These are phyloP conservation scores for Austrolebias charrua DNA, from an alignment of 2,797 vertebrate genomes.

Conservation along the genomic window DNA sequence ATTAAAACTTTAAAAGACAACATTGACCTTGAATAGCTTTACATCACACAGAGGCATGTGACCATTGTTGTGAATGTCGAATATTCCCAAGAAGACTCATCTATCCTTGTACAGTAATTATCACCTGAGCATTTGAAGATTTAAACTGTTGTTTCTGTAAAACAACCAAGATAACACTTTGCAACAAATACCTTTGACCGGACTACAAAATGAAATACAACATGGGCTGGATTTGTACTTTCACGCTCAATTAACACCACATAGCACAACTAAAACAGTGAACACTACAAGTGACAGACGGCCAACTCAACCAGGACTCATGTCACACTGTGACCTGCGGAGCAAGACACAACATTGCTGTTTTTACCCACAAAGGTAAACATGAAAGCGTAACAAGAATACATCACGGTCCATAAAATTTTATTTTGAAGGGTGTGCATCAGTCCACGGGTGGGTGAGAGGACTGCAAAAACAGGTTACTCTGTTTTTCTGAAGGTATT, in stretches of 20 bases:
- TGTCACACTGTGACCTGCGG: constrained; percentile 18
- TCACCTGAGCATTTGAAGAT: not conserved
- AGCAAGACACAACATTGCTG: constrained; percentile 29
- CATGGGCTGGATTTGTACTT: constrained; percentile 18
- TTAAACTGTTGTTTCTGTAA: constrained; percentile 2
- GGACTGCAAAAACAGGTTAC: constrained; percentile 31
- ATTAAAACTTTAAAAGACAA: too few relatives aligned
- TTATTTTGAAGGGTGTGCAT: constrained; percentile 35
- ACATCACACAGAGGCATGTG: too few relatives aligned
- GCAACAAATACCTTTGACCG: constrained; percentile 5
- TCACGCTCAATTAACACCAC: constrained; percentile 27
- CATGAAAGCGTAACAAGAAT: constrained; percentile 8
- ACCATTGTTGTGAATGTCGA: too few relatives aligned
- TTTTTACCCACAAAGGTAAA: constrained; percentile 29
- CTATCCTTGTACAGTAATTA: too few relatives aligned
- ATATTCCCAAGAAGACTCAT: too few relatives aligned
- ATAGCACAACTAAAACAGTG: constrained; percentile 10
- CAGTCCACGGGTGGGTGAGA: constrained; percentile 30
- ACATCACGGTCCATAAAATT: constrained; percentile 37
- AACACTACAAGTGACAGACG: constrained; percentile 21
- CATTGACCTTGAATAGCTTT: too few relatives aligned
- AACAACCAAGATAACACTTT: not conserved
- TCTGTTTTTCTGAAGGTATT: constrained; percentile 9
- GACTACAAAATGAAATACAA: constrained; percentile 17
- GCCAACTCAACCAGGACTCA: not conserved